Evolutionary conservation across 2,888 invertebrate genomes (phyloP).

Genomic region (Tenodera sinensis): DNA sequence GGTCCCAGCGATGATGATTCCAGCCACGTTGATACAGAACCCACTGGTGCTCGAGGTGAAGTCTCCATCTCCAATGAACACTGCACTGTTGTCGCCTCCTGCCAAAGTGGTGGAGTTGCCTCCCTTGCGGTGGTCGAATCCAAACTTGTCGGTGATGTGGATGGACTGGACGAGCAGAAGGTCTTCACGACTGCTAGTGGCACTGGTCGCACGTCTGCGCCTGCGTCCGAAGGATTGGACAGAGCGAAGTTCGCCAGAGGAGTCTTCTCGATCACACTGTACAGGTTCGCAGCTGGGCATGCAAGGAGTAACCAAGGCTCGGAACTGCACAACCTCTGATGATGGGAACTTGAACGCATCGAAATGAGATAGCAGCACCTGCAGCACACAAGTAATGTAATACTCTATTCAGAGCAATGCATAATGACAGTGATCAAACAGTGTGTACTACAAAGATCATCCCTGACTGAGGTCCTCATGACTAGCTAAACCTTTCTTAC

Average conservation of each 20-base stretch:
- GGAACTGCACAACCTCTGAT: conserved; percentile 91
- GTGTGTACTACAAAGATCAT: no score
- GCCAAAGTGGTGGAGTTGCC: conserved; percentile 46
- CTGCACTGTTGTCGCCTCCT: conserved; percentile 59
- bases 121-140: conserved; percentile 67
- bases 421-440: no score
- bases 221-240: conserved; percentile 62
- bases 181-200: conserved; percentile 61
- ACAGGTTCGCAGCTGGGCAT: conserved; percentile 91
- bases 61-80: conserved; percentile 51
- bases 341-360: conserved; percentile 96
- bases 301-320: conserved; percentile 91
- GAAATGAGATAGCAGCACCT: conserved; percentile 84
- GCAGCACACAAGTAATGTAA: conserved; percentile 39
- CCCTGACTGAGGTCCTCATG: no score
- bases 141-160: conserved; percentile 89
- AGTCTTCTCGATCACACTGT: conserved; percentile 80
- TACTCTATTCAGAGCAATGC: no score
- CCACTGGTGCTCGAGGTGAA: conserved; percentile 34
- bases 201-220: conserved; percentile 39
- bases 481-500: no score
- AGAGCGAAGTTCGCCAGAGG: conserved; percentile 77
- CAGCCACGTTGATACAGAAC: conserved; percentile 71
- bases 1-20: conserved; percentile 79
- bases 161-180: conserved; percentile 86